Percentiles rank a stretch among this genome's conserved stretches.
Conservation (phyloP, 1,140 invertebrate genomes). For the Heliothis subflexa region DNA sequence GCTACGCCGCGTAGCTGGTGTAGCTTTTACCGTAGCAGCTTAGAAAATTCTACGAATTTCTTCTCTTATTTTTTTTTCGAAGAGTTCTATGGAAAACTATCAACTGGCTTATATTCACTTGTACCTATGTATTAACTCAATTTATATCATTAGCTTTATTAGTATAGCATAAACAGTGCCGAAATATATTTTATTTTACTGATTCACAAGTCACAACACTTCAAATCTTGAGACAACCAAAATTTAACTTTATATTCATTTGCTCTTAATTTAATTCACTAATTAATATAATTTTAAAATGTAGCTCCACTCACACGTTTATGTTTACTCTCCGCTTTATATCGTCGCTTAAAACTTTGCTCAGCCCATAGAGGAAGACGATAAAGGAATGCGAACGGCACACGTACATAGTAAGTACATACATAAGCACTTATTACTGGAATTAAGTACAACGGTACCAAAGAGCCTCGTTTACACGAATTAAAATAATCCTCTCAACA, state of each 20-base stretch:
- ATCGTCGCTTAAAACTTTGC: slow-evolving; percentile 30
- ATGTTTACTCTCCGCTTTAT: neutral
- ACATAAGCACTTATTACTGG: slow-evolving; percentile 34
- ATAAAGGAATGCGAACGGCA: slow-evolving; percentile 29
- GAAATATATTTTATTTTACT: too few relatives aligned
- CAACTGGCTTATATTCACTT: neutral
- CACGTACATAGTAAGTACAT: slow-evolving; percentile 38
- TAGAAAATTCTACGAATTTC: neutral
- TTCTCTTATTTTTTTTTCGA: neutral
- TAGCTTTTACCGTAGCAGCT: neutral
- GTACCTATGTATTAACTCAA: neutral
- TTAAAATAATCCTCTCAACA: slow-evolving; percentile 50
- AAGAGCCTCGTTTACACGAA: slow-evolving; percentile 44
- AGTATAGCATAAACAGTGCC: too few relatives aligned
- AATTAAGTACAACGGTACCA: slow-evolving; percentile 39
- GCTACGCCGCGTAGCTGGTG: neutral
- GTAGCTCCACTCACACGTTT: neutral
- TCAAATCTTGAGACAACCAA: too few relatives aligned
- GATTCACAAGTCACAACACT: too few relatives aligned
- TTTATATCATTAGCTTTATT: too few relatives aligned
- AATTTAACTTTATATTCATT: too few relatives aligned
- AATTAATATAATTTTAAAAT: too few relatives aligned
- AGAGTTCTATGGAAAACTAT: too few relatives aligned
- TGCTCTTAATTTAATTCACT: too few relatives aligned
- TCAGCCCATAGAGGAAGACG: neutral